Conservation (phyloP, 2,888 invertebrate genomes). For the Ophraella communa region DNA sequence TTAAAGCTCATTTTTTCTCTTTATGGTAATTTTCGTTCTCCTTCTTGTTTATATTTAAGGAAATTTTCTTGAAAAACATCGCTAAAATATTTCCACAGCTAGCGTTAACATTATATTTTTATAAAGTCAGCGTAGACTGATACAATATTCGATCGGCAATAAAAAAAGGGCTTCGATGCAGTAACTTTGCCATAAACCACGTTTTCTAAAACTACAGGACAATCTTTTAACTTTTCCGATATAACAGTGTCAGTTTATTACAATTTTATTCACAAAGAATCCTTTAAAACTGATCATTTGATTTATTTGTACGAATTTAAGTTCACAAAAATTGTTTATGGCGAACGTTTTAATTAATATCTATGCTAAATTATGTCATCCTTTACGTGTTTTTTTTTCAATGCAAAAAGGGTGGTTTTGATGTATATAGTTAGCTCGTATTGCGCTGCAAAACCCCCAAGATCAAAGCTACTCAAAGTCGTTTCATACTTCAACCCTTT, state of each 20-base stretch:
- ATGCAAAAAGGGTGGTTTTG: background rate
- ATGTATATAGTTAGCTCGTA: background rate
- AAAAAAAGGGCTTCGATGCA: slow-evolving; percentile 37
- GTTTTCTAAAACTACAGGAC: background rate
- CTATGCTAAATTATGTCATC: background rate
- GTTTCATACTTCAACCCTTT: slow-evolving; percentile 10
- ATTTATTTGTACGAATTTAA: no score
- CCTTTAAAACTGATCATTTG: no score
- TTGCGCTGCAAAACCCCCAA: slow-evolving; percentile 2
- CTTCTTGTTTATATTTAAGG: no score
- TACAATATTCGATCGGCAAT: slow-evolving; percentile 43
- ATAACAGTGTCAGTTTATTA: no score
- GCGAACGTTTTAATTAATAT: no score
- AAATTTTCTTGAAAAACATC: no score
- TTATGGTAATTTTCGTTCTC: no score
- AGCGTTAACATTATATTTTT: slow-evolving; percentile 27
- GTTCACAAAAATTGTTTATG: no score
- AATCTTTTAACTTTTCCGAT: no score
- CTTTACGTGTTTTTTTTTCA: background rate
- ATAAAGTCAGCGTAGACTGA: slow-evolving; percentile 42
- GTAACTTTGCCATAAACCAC: slow-evolving; percentile 22
- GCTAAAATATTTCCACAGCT: no score
- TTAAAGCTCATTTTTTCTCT: no score
- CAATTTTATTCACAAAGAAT: no score
- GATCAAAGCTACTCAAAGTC: slow-evolving; percentile 9